A percentile compares a stretch with the other conserved stretches of the same genome.
Evolutionary conservation across 2,113 vertebrate species (phyloP).

Genomic region (Sitta europaea): DNA sequence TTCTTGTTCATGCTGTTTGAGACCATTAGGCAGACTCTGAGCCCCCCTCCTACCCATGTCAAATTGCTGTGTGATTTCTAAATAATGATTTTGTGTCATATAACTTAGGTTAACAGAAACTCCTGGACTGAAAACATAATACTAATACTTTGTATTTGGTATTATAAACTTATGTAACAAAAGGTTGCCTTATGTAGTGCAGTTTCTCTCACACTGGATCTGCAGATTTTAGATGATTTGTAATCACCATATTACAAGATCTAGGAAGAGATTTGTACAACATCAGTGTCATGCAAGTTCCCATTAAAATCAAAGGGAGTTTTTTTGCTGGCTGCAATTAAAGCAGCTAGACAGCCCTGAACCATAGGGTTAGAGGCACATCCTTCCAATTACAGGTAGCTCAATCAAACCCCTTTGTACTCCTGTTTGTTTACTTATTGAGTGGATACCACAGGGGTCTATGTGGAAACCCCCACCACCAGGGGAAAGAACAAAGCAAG

Average conservation of each 20-base stretch:
- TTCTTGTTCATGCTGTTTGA: conserved; percentile 20
- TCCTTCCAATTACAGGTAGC: neutral
- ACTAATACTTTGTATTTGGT: neutral
- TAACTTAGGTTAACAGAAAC: neutral
- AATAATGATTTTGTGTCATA: conserved; percentile 40
- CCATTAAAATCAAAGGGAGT: neutral
- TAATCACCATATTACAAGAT: neutral
- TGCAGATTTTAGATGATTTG: neutral
- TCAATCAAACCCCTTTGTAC: neutral
- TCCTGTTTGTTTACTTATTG: neutral
- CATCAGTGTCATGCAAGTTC: neutral
- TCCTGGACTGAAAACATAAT: neutral
- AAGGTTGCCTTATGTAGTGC: neutral
- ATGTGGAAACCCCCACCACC: neutral
- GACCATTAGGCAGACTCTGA: neutral
- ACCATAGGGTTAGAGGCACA: neutral
- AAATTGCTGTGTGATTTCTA: conserved; percentile 43
- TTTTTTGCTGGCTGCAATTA: neutral
- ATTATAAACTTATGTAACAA: neutral
- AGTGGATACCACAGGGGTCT: neutral
- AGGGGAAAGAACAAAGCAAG: neutral
- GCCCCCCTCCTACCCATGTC: neutral
- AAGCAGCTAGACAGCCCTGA: neutral
- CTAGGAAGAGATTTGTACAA: neutral
- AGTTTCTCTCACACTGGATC: neutral